A percentile compares a stretch with the other conserved stretches of the same genome.
These are phyloP conservation scores for Leptocoma aspasia DNA, from an alignment of 2,113 vertebrate species.

Conservation along the genomic window DNA sequence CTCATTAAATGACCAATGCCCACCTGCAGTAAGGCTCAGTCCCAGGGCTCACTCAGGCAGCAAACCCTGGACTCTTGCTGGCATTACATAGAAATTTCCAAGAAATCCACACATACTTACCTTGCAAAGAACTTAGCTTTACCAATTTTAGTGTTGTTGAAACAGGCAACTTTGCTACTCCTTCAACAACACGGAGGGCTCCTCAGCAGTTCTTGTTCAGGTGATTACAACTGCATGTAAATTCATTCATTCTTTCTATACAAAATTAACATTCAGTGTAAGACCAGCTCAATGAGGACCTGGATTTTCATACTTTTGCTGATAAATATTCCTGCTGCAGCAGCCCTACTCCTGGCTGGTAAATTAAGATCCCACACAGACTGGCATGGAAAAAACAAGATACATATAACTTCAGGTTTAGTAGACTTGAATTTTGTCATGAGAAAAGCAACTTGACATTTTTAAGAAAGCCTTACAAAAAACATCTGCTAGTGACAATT, in stretches of 20 bases:
- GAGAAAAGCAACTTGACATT: not conserved
- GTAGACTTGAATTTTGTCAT: not conserved
- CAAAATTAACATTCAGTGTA: not conserved
- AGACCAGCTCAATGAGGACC: not conserved
- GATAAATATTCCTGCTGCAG: not conserved
- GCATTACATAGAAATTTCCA: not conserved
- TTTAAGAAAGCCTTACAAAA: not conserved
- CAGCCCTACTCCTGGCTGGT: not conserved
- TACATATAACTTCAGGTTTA: not conserved
- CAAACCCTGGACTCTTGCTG: not conserved
- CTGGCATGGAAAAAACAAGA: not conserved
- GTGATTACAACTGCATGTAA: not conserved
- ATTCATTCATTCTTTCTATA: not conserved
- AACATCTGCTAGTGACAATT: not conserved
- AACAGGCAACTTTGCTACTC: not conserved
- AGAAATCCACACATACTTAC: accelerated
- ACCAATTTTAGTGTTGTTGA: not conserved
- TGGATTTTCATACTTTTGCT: not conserved
- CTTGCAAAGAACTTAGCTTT: not conserved
- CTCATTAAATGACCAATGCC: not conserved
- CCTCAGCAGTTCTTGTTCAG: not conserved
- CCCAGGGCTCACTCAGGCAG: not conserved
- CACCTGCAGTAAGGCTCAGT: not conserved
- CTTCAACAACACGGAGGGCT: not conserved
- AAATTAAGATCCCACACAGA: not conserved